Evolutionary conservation across 2,113 vertebrate species (phyloP).

Genomic region (Mormyrus lacerda): DNA sequence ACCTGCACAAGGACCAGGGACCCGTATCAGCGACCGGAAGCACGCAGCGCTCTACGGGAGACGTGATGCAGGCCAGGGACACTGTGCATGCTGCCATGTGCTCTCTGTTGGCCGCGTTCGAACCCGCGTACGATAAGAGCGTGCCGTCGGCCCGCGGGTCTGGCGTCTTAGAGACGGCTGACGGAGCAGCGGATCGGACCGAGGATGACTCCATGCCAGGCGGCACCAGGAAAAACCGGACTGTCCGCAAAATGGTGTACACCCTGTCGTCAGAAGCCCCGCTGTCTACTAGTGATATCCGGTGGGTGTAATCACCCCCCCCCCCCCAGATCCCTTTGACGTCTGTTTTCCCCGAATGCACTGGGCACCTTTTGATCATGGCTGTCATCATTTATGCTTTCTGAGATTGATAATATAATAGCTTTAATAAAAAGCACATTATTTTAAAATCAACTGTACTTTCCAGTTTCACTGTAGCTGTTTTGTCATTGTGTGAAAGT

Average conservation of each 20-base stretch:
- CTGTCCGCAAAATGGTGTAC: slow-evolving; percentile 44
- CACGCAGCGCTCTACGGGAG: slow-evolving; percentile 39
- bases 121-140: slow-evolving; percentile 24
- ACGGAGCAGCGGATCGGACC: slow-evolving; percentile 13
- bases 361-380: background rate
- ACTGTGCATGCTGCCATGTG: slow-evolving; percentile 60
- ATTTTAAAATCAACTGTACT: background rate
- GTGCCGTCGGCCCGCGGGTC: slow-evolving; percentile 25
- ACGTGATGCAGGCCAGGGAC: slow-evolving; percentile 34
- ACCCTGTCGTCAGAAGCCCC: slow-evolving; percentile 35
- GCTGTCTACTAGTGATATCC: slow-evolving; percentile 40
- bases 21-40: slow-evolving; percentile 19
- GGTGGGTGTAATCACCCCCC: slow-evolving; percentile 64
- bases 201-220: slow-evolving; percentile 1
- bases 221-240: slow-evolving; percentile 24
- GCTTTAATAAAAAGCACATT: background rate
- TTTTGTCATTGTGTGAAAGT: background rate
- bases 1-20: slow-evolving; percentile 24
- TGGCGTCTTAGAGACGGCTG: slow-evolving; percentile 13
- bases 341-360: background rate
- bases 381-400: background rate
- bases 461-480: background rate
- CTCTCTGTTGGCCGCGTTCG: slow-evolving; percentile 49
- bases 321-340: background rate
- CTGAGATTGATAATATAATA: background rate